A percentile compares a stretch with the other conserved stretches of the same genome.
Evolutionary conservation across 2,888 invertebrate species (phyloP).

Genomic region (Pteria penguin): DNA sequence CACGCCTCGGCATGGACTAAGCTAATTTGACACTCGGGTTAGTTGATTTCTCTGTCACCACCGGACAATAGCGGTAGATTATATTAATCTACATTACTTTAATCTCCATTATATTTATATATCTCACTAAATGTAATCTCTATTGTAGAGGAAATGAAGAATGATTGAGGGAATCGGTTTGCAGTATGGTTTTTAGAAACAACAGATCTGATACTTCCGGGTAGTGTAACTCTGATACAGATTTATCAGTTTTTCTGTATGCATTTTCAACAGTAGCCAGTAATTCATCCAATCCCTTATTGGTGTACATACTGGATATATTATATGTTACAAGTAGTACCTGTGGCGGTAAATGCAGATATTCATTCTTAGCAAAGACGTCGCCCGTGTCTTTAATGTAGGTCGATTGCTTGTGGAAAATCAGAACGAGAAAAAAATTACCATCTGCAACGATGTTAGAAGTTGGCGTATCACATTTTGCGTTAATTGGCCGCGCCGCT

Average conservation of each 20-base stretch:
- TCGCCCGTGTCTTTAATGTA: constrained; percentile 5
- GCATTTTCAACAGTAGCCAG: constrained; percentile 3
- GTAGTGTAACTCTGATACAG: background rate
- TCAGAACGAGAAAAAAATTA: background rate
- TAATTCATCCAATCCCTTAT: constrained; percentile 13
- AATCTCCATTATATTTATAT: no score
- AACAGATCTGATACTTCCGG: constrained; percentile 2
- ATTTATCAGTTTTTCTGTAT: background rate
- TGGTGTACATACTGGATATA: constrained; percentile 18
- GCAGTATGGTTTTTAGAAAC: constrained; percentile 5
- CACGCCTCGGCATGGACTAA: no score
- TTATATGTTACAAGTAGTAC: background rate
- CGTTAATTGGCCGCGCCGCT: constrained; percentile 14
- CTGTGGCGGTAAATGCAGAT: background rate
- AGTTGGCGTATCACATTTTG: constrained; percentile 2
- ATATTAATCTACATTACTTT: no score
- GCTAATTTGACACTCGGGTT: no score
- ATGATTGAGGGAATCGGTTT: no score
- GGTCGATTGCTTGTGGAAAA: background rate
- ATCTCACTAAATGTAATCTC: no score
- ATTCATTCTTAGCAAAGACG: constrained; percentile 8
- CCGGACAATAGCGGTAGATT: no score
- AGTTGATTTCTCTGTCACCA: no score
- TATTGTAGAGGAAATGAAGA: no score
- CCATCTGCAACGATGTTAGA: background rate